Percentiles rank a stretch among this genome's conserved stretches.
phyloP scores from a whole-genome alignment of 2,113 vertebrate species.

The Eulemur macaco region DNA sequence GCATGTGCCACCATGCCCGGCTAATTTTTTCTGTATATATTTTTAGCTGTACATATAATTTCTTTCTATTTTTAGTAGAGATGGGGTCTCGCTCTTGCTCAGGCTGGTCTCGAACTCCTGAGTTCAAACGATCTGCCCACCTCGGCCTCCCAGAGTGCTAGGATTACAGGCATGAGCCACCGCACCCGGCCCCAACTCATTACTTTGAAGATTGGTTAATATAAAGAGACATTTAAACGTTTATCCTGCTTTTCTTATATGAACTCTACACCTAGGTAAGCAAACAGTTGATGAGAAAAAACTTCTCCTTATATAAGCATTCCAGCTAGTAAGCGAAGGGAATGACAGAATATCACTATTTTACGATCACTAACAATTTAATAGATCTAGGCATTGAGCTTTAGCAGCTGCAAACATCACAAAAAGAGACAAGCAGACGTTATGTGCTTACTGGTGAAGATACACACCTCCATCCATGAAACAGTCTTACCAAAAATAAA shows the following conservation, averaged over 20 bases:
- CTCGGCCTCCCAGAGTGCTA: too few species aligned
- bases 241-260: neutral
- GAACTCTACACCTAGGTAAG: neutral
- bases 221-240: neutral
- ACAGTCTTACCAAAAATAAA: neutral
- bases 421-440: neutral
- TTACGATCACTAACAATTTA: neutral
- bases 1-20: too few species aligned
- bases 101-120: too few species aligned
- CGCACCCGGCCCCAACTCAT: neutral
- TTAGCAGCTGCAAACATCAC: neutral
- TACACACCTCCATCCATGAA: neutral
- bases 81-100: too few species aligned
- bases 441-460: neutral
- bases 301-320: neutral
- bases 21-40: too few species aligned
- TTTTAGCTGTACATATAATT: too few species aligned
- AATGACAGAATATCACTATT: neutral
- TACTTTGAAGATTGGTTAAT: constrained; percentile 25
- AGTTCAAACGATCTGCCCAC: too few species aligned
- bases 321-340: neutral
- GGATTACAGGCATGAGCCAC: too few species aligned
- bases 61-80: too few species aligned
- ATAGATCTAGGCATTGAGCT: neutral
- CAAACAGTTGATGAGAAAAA: neutral